Evolutionary conservation across 2,113 vertebrate genomes (phyloP), one percentile per base, ranked within the genome.

Genomic region (Apeltes quadracus): DNA sequence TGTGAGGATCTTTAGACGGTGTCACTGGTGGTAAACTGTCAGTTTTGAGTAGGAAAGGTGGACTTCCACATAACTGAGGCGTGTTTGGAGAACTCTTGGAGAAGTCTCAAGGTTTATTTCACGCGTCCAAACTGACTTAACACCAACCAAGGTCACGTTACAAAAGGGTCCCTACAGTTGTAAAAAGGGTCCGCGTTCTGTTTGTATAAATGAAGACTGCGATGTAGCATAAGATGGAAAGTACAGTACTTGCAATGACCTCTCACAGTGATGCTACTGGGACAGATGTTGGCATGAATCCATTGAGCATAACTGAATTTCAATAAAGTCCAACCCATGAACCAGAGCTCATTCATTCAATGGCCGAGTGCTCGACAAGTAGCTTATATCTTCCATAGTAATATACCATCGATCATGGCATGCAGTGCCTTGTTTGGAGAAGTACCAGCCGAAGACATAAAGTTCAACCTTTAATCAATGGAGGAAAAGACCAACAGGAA

Each of bases 391-490:
- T 75, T 78, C 59, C 74, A 72, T 20, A 59, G 48, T 50, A 82
- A 69, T 74, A 66, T 67, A 46, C 73, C 27, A 78, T 32, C 1
- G 18, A 58, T 44, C 43, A 71, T 65, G 58, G 70, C 65, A 81
- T 67, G 83, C 93, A 81, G 27, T 32, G 78, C 72, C 32, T 69
- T 43, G 44, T 81, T 82, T 63, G 0, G 85, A 94, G 92, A 94
- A 95, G 93, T 92, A 96, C 94, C 95, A 95, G 84, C 88, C 78
- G 91, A 93, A 93, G 81, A 89, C 93, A 88, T 93, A 85, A 73
- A 95, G 89, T 94, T 93, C 79, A 92, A 96, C 93, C 94, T 94
- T 94, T 95, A 95, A 96, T 90, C 80, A 72, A 74, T 76, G 72
- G 75, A 81, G 89, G 84, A 84, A 74, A 88, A 71, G 81, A 87